Evolutionary conservation across 2,797 vertebrate species (phyloP).

Genomic region (Typhlichthys eigenmanni): DNA sequence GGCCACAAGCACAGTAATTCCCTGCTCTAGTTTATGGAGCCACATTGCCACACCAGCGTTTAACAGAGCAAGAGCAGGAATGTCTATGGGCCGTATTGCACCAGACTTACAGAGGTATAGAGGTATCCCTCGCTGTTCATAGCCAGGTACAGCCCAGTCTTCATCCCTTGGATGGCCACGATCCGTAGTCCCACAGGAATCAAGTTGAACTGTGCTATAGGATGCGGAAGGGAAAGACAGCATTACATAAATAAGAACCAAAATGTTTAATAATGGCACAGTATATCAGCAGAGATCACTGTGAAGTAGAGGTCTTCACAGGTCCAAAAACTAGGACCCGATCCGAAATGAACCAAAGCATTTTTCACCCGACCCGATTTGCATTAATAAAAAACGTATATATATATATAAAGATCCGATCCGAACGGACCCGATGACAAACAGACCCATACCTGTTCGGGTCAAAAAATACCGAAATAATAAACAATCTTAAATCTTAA

Average conservation of each 20-base stretch:
- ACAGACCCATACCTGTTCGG: too few relatives aligned
- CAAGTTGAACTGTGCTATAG: slow-evolving; percentile 96
- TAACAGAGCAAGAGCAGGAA: neutral
- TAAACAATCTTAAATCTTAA: too few relatives aligned
- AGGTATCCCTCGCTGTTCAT: slow-evolving; percentile 98
- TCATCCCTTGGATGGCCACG: slow-evolving; percentile 97
- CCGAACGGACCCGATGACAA: too few relatives aligned
- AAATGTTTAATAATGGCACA: too few relatives aligned
- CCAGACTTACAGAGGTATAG: slow-evolving; percentile 79
- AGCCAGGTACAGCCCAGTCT: slow-evolving; percentile 93
- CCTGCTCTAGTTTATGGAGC: neutral
- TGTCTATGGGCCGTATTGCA: slow-evolving; percentile 11
- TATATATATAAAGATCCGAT: too few relatives aligned
- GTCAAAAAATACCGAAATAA: too few relatives aligned
- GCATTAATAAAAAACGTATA: too few relatives aligned
- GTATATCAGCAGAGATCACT: too few relatives aligned
- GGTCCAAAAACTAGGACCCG: too few relatives aligned
- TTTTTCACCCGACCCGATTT: too few relatives aligned
- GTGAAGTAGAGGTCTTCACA: too few relatives aligned
- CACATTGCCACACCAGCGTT: neutral
- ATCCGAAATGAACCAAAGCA: too few relatives aligned
- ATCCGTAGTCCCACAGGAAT: slow-evolving; percentile 98
- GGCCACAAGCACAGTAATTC: slow-evolving; percentile 9
- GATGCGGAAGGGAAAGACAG: slow-evolving; percentile 35
- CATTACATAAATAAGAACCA: slow-evolving; percentile 7